Evolutionary conservation across 2,113 vertebrate genomes (phyloP), one percentile per base, ranked within the genome.

Genomic region (Malurus melanocephalus): DNA sequence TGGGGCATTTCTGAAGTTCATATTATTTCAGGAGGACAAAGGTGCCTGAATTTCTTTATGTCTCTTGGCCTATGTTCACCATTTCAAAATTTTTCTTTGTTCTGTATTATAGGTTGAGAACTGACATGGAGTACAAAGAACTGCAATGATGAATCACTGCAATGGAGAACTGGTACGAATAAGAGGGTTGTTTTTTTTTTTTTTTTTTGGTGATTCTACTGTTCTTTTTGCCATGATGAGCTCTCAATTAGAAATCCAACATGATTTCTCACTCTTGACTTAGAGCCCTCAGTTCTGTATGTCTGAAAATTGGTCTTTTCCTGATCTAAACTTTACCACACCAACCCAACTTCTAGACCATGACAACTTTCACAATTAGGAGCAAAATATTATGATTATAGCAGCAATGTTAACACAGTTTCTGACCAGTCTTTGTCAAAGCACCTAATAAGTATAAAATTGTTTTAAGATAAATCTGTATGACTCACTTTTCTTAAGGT

Each of bases 111-210:
- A 86, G 76, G 60, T 80, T 91, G 45, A 86, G 35, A 74, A 72
- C 55, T 87, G 59, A 49, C 45, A 68, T 4, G 67, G 35, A 61
- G 76, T 85, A 60, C 26, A 88, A 87, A 80, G 61, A 86, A 60
- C 61, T 88, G 61, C 65, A 90, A 26, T 65, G 71, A 84, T 65
- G 57, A 93, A 88, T 92, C 73, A 84, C 69, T 68, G 46, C 65
- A 57, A 16, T n/a, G 9, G 49, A 83, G 76, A 93, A 81, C 38
- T 26, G 23, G 42, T 60, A 87, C 51, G 89, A 65, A 85, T 59
- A 67, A 92, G 40, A 83, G 61, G 23, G 62, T 33, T 77, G 78
- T 27, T 19, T 82, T 73, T 55, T 28, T 20, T 85, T 60, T 69
- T 72, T 48, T 86, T 90, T 83, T 76, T 88, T 72, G 45, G 38